Base-by-base conservation (phyloP, 1,140 invertebrate genomes). In the Anadara kagoshimensis region DNA sequence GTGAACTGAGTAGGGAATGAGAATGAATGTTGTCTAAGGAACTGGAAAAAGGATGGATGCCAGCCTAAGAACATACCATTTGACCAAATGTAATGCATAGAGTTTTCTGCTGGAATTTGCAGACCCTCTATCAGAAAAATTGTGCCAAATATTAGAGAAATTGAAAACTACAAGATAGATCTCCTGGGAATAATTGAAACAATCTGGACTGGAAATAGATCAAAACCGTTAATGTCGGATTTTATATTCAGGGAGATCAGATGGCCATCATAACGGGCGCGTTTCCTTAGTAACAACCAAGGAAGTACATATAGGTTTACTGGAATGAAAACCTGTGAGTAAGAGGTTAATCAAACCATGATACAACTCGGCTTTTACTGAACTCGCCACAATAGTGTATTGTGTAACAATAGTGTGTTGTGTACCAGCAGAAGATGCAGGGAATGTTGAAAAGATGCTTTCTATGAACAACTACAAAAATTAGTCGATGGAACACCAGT, bases 381-480 rank as follows among this genome's bases (percentile, higher is more conserved):
- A 78, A 67, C 51, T 75, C 16, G 47, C 63, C 18, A 41, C 72
- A 18, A 47, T 75, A 74, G n/a, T n/a, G n/a, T n/a, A n/a, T n/a
- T n/a, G n/a, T n/a, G n/a, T n/a, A n/a, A n/a, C n/a, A n/a, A n/a
- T n/a, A n/a, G n/a, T n/a, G n/a, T n/a, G n/a, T n/a, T n/a, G n/a
- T 53, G 78, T 58, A 57, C 78, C 76, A 44, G 78, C 66, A 18
- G 51, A 78, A 22, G 63, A 65, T 41, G 49, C 49, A 1, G 59
- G 78, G 16, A 69, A 74, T 22, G 41, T 58, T 47, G 56, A 56
- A n/a, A 78, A 49, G 69, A 82, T 11, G 16, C 45, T 47, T 47
- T 47, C 45, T 47, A 47, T 47, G 45, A 47, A n/a, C 45, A 47
- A 16, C 16, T 47, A 47, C 45, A 47, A 20, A 49, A 24, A 24